Evolutionary conservation across 2,888 invertebrate species (phyloP), one percentile per base, ranked within the genome.

Genomic region (Odontocolon sp.): DNA sequence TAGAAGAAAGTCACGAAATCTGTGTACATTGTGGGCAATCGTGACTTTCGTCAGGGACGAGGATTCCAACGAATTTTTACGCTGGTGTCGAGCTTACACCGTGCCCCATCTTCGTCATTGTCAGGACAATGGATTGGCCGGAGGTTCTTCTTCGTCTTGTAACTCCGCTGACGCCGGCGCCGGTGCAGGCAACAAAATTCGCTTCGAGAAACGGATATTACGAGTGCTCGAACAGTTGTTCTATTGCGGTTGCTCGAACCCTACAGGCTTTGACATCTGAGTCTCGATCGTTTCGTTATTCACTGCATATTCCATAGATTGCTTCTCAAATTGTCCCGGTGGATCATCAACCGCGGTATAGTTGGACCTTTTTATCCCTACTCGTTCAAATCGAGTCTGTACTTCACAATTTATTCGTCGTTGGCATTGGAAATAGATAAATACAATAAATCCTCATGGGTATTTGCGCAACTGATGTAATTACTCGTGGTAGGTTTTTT

Each of bases 1-100:
- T 9, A 59, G 77, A 11, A 82, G 78, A 28, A 84, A 82, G 57
- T 81, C 82, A 8, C 82, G 83, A n/a, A 83, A 80, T 45, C 79
- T 86, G 23, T 85, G 84, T 66, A 87, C 85, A 3, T 83, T 88
- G 4, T 88, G 89, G 89, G 87, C 88, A 1, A 86, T 88, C 67
- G 71, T 87, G 11, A 88, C 87, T 6, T 89, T 87, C 74, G 81
- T 88, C 26, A 83, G 87, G 2, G 87, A 87, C 45, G 87, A 88
- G 73, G 83, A 87, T 40, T 80, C 82, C 9, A 71, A 47, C 0
- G 84, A 82, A 2, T 88, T 88, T 54, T 54, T 89, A 26, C 81
- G 77, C 2, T 89, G 88, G 88, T 88, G 88, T 42, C 84, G 80
- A 14, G 81, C 68, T 8, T 87, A 87, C 76, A 83, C 75, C 28